A percentile compares a stretch with the other conserved stretches of the same genome.
Conservation (phyloP, 1,140 invertebrate species). For the Neodiprion lecontei region DNA sequence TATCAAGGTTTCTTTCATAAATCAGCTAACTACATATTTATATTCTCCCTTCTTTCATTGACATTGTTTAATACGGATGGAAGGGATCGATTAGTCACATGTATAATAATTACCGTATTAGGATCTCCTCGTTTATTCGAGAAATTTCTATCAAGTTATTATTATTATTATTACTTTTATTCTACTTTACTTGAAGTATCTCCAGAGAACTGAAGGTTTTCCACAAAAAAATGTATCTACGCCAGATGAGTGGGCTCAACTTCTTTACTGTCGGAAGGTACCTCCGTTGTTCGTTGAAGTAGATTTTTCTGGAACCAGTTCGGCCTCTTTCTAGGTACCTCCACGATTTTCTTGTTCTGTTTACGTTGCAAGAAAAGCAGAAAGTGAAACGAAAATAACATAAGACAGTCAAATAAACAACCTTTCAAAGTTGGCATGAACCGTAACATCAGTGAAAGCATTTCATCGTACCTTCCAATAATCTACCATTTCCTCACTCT, state of each 20-base stretch:
- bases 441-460: neutral
- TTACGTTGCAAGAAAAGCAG: slow-evolving; percentile 29
- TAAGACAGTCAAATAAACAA: slow-evolving; percentile 20
- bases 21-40: too few species aligned
- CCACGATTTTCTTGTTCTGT: slow-evolving; percentile 72
- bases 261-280: slow-evolving; percentile 70
- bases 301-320: slow-evolving; percentile 84
- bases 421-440: slow-evolving; percentile 1
- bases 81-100: too few species aligned
- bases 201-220: neutral
- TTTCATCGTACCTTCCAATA: slow-evolving; percentile 59
- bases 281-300: slow-evolving; percentile 75
- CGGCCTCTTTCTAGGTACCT: slow-evolving; percentile 77
- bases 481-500: slow-evolving; percentile 59
- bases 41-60: too few species aligned
- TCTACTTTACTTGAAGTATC: neutral
- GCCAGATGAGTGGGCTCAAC: slow-evolving; percentile 76
- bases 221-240: slow-evolving; percentile 46
- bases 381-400: slow-evolving; percentile 25
- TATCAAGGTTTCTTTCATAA: too few species aligned
- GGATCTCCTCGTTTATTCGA: neutral
- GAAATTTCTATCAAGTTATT: neutral
- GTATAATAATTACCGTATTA: neutral
- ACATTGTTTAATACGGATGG: too few species aligned
- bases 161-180: too few species aligned